A percentile compares a stretch with the other conserved stretches of the same genome.
Conservation (phyloP, 2,888 invertebrate species). For the Falcaria lacertinaria region DNA sequence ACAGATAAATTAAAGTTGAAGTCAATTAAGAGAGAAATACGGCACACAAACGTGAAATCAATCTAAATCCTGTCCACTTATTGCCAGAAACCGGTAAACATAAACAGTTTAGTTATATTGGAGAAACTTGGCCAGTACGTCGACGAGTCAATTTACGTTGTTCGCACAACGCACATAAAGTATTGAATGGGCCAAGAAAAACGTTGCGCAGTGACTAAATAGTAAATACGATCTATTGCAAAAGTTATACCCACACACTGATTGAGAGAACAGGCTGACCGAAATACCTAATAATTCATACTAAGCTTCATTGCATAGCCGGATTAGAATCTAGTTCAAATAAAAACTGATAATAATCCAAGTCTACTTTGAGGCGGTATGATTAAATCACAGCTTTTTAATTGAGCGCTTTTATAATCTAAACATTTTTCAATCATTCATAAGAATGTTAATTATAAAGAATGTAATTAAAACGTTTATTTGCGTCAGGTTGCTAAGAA, state of each 20-base stretch:
- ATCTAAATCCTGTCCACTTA: conserved; percentile 5
- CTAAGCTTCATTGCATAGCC: too few species aligned
- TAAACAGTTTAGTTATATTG: conserved; percentile 17
- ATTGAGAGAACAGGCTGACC: not conserved
- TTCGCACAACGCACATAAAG: conserved; percentile 26
- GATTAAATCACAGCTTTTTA: too few species aligned
- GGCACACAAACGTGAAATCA: not conserved
- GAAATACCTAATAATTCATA: not conserved
- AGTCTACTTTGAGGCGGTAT: too few species aligned
- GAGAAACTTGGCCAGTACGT: conserved; percentile 24
- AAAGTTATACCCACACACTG: conserved; percentile 11
- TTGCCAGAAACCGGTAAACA: conserved; percentile 15
- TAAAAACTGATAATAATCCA: too few species aligned
- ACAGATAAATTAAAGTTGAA: too few species aligned
- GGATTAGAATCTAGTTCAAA: too few species aligned
- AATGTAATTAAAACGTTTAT: too few species aligned
- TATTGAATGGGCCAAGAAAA: conserved; percentile 37
- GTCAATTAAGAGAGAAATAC: too few species aligned
- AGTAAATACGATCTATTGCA: conserved; percentile 14
- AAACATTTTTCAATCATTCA: too few species aligned
- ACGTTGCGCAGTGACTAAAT: conserved; percentile 27
- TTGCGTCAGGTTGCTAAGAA: too few species aligned
- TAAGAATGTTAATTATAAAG: too few species aligned
- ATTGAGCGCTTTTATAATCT: too few species aligned
- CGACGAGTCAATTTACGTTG: conserved; percentile 32